Evolutionary conservation across 2,888 invertebrate species (phyloP), one percentile per base, ranked within the genome.

Genomic region (Axea sp.): DNA sequence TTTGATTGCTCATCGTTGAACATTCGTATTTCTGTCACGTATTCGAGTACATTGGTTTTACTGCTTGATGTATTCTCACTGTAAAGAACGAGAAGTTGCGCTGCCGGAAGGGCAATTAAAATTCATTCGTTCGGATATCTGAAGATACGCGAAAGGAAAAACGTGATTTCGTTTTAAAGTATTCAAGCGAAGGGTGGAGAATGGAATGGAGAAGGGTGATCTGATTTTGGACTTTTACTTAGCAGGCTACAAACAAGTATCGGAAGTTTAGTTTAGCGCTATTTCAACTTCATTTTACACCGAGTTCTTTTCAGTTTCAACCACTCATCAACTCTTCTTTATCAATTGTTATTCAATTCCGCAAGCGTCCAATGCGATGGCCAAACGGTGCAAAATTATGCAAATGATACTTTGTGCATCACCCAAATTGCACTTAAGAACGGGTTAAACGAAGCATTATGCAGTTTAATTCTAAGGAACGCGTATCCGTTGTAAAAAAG

Each of bases 81-180:
- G 69, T 73, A 73, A 75, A 64, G 73, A 77, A 68, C 55, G 71
- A 65, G 60, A 67, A 60, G 47, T 59, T 73, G 51, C 11, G 62
- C 72, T 30, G 47, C 68, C 71, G 73, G 73, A 77, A 77, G 76
- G 72, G 76, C 73, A 77, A 78, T 78, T 78, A 77, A 77, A 77
- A 78, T 78, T 77, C 76, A 77, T 77, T 77, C 75, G 69, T 65
- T 76, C 60, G 26, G 65, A 74, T 74, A 78, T 77, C 76, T 69
- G 62, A 68, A 75, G 73, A 69, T 72, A 74, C 73, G 73, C 73
- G 73, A 75, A 73, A 59, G 73, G 69, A 73, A 76, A 76, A 76
- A 78, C 78, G 78, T 78, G 80, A 77, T 77, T 76, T 75, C 75
- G 75, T 78, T 78, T 79, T 77, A 62, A 80, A 78, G 75, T 55